Conservation (phyloP, 1,140 invertebrate genomes). For the Pristionchus pacificus region DNA sequence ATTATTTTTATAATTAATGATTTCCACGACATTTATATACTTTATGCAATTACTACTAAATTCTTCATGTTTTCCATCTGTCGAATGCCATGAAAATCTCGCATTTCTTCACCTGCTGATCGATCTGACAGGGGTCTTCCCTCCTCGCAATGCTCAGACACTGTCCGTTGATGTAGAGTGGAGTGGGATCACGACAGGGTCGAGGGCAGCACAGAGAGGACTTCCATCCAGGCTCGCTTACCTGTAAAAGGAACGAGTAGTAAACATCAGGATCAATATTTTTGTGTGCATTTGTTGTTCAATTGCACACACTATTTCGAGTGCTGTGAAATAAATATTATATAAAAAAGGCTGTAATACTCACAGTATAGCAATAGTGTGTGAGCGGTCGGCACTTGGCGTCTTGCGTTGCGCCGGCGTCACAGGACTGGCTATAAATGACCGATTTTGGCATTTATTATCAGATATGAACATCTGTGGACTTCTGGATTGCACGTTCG, state of each 20-base stretch:
- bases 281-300: too few species aligned
- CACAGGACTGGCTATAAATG: constrained; percentile 52
- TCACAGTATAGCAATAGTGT: constrained; percentile 53
- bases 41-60: too few species aligned
- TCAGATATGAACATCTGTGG: too few species aligned
- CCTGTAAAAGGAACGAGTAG: neutral
- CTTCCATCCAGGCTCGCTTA: constrained; percentile 56
- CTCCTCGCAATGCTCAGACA: constrained; percentile 52
- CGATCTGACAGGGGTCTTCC: constrained; percentile 53
- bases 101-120: constrained; percentile 44
- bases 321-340: too few species aligned
- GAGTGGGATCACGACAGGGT: constrained; percentile 55
- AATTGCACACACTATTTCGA: too few species aligned
- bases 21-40: too few species aligned
- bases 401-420: constrained; percentile 51
- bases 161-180: constrained; percentile 55
- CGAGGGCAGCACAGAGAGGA: constrained; percentile 54
- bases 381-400: constrained; percentile 54
- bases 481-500: too few species aligned
- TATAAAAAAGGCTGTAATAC: neutral
- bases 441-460: neutral
- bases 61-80: too few species aligned
- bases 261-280: too few species aligned
- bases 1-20: too few species aligned
- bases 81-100: too few species aligned